A percentile compares a stretch with the other conserved stretches of the same genome.
Conservation (phyloP, 1,140 invertebrate genomes). For the Harpegnathos saltator region DNA sequence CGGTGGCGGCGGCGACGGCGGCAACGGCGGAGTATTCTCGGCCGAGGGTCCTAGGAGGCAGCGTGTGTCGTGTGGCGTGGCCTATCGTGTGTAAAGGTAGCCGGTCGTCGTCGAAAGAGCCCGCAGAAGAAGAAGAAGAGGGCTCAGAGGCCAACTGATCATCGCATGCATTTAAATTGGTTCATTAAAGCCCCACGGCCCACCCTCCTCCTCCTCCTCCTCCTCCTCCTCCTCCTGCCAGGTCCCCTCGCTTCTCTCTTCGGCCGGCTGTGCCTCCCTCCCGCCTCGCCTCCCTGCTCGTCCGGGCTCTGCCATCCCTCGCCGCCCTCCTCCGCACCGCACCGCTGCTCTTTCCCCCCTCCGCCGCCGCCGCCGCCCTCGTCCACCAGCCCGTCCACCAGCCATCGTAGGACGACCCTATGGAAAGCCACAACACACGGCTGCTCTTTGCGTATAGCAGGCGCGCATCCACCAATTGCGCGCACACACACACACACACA, state of each 20-base stretch:
- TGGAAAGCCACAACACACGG: slow-evolving; percentile 71
- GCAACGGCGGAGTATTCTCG: slow-evolving; percentile 32
- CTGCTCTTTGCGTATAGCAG: slow-evolving; percentile 52
- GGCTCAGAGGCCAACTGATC: slow-evolving; percentile 86
- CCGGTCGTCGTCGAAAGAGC: slow-evolving; percentile 80
- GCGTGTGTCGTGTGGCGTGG: slow-evolving; percentile 75
- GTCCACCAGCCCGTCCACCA: slow-evolving; percentile 77
- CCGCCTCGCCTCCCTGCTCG: background rate
- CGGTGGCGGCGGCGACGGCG: background rate
- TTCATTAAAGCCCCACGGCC: slow-evolving; percentile 85
- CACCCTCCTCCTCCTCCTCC: slow-evolving; percentile 66
- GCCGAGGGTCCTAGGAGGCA: slow-evolving; percentile 70
- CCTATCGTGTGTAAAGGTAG: slow-evolving; percentile 78
- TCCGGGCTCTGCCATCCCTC: slow-evolving; percentile 22
- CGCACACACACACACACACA: slow-evolving; percentile 37
- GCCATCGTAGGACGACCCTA: slow-evolving; percentile 76
- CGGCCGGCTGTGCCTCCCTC: slow-evolving; percentile 33
- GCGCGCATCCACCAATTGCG: slow-evolving; percentile 55
- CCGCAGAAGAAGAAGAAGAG: slow-evolving; percentile 82
- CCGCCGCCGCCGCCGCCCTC: slow-evolving; percentile 65
- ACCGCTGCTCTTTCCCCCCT: slow-evolving; percentile 42
- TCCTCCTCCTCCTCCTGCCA: slow-evolving; percentile 67
- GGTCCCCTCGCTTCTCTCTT: slow-evolving; percentile 48
- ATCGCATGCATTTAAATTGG: slow-evolving; percentile 87
- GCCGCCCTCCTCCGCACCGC: slow-evolving; percentile 6